A percentile compares a stretch with the other conserved stretches of the same genome.
Conservation (phyloP, 2,113 vertebrate genomes). For the Melanocharis versteri region DNA sequence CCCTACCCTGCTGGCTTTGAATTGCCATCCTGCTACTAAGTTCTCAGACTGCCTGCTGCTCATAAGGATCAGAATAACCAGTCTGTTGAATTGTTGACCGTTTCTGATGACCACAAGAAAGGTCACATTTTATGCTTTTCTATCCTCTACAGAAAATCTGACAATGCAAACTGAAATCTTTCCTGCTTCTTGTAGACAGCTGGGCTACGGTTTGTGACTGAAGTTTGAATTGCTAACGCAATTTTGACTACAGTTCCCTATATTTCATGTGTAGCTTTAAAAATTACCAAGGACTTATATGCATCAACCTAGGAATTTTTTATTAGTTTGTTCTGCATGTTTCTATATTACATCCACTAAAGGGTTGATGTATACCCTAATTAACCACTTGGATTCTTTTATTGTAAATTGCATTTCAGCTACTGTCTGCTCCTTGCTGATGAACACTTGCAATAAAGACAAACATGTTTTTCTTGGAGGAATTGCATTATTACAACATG, state of each 20-base stretch:
- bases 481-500: neutral
- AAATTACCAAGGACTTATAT: neutral
- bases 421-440: neutral
- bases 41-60: neutral
- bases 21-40: neutral
- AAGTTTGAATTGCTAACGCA: neutral
- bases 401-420: neutral
- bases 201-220: neutral
- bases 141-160: neutral
- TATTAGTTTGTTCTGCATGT: neutral
- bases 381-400: neutral
- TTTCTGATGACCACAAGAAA: neutral
- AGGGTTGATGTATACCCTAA: neutral
- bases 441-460: neutral
- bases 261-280: neutral
- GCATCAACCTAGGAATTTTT: neutral
- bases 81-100: neutral
- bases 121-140: neutral
- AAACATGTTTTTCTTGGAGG: neutral
- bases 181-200: neutral
- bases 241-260: neutral
- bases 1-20: neutral
- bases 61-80: neutral
- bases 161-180: neutral
- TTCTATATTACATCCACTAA: neutral